Evolutionary conservation across 2,797 vertebrate genomes (phyloP), one percentile per base, ranked within the genome.

Genomic region (Melanotaenia maccullochi): DNA sequence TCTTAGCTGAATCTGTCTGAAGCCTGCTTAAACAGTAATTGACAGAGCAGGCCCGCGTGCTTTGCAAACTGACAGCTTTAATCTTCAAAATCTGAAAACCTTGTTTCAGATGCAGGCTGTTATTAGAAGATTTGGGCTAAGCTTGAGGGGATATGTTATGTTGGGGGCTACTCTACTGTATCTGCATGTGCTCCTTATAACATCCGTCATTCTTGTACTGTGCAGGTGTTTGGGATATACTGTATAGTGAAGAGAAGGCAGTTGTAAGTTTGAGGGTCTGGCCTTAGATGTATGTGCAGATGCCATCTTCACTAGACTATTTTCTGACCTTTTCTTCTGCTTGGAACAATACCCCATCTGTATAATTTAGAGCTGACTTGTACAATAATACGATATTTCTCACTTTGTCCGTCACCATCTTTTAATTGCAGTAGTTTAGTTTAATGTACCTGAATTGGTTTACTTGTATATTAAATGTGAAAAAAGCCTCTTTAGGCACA

Each of bases 111-210:
- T 56, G 13, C 71, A 68, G 79, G 52, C 76, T 81, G 85, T 84
- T 78, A 91, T 93, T 93, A 91, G 14, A 73, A 84, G 90, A 78
- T 78, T 85, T 82, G 57, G 35, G 20, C 71, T 88, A 80, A 91
- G 86, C 89, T 82, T 1, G 16, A 36, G 71, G 58, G 81, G 85
- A 81, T 84, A 58, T 73, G 75, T 70, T 71, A 54, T 79, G 82
- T 75, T 73, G 59, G 79, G 73, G 75, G 71, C 57, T 47, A 28
- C 54, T 55, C 49, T 33, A 32, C 49, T 59, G 66, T 40, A 70
- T 66, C 72, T 66, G 65, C 71, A 82, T 75, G 57, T 44, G n/a
- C 67, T 67, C 76, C 71, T 84, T 79, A 70, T 44, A 16, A 49
- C 80, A 62, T 40, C 73, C 52, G 58, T 58, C 40, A 22, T 60